phyloP scores from a whole-genome alignment of 2,888 invertebrate species.

The Nasonovia ribisnigri region DNA sequence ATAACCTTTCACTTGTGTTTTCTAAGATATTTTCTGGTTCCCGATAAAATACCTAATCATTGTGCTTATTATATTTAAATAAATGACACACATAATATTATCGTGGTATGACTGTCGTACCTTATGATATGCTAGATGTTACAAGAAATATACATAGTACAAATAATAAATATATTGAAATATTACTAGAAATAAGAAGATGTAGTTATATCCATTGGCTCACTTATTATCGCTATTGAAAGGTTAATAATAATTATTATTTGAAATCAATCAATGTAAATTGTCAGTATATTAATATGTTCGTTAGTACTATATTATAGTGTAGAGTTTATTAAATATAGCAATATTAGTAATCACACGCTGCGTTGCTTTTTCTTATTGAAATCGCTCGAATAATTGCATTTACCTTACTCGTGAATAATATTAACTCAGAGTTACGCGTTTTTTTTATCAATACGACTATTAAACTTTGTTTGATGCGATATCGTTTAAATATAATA shows the following conservation, averaged over 20 bases:
- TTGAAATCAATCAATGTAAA: neutral
- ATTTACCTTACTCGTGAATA: neutral
- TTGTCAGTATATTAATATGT: neutral
- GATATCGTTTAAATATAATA: neutral
- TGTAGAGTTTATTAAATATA: neutral
- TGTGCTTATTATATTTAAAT: neutral
- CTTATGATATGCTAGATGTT: neutral
- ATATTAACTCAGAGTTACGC: neutral
- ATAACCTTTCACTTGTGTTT: neutral
- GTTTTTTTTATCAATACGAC: neutral
- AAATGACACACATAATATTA: neutral
- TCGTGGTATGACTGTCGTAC: accelerated
- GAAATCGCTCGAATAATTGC: neutral
- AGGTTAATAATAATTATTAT: neutral
- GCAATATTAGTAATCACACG: too few species aligned
- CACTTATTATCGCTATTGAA: neutral
- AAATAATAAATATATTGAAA: too few species aligned
- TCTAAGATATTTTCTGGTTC: neutral
- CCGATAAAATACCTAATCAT: neutral
- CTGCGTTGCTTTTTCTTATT: neutral
- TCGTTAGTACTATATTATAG: neutral
- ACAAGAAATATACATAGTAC: too few species aligned
- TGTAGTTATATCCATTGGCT: neutral
- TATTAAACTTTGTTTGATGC: neutral
- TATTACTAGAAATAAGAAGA: too few species aligned